Evolutionary conservation across 1,140 invertebrate genomes (phyloP).

Genomic region (Bombus polaris): DNA sequence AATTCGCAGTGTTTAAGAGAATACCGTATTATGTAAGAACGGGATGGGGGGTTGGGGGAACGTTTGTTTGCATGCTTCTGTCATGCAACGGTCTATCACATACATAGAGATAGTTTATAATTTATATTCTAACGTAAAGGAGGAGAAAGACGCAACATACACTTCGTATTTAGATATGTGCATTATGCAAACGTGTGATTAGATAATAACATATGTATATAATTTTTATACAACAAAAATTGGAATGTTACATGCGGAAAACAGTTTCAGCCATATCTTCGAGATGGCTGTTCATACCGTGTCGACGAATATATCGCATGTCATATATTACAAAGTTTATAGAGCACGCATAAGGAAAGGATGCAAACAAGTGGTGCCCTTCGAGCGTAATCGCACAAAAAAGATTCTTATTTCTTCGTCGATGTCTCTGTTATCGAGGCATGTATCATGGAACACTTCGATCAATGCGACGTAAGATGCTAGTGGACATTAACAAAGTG

Average conservation of each 20-base stretch:
- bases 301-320: neutral
- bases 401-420: neutral
- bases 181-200: conserved; percentile 55
- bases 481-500: neutral
- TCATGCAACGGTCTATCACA: neutral
- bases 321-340: conserved; percentile 7
- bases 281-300: neutral
- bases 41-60: neutral
- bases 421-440: neutral
- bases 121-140: conserved; percentile 25
- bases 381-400: conserved; percentile 26
- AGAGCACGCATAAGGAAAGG: conserved; percentile 7
- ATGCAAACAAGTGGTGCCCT: conserved; percentile 49
- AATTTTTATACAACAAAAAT: conserved; percentile 59
- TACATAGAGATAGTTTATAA: conserved; percentile 27
- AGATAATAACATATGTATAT: conserved; percentile 68
- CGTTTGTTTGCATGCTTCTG: conserved; percentile 49
- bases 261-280: neutral
- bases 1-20: neutral
- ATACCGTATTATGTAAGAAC: neutral
- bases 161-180: conserved; percentile 52
- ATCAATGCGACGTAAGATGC: neutral
- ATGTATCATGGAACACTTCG: neutral
- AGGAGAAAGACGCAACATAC: conserved; percentile 32
- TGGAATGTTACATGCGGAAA: conserved; percentile 23